Conservation (phyloP, 1,140 invertebrate genomes). For the Ephestia elutella region DNA sequence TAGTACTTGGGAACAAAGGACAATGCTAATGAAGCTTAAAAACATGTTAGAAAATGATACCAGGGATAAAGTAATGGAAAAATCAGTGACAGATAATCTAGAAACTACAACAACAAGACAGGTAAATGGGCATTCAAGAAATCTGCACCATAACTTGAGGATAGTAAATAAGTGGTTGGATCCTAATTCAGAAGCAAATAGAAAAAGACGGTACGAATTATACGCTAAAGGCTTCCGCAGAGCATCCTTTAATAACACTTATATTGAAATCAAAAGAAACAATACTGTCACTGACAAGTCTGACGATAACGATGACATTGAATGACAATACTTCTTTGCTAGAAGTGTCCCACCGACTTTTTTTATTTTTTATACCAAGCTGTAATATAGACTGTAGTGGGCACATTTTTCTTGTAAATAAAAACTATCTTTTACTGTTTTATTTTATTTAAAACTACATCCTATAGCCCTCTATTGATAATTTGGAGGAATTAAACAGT, state of each 20-base stretch:
- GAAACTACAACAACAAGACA: conserved; percentile 32
- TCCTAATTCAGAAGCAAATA: conserved; percentile 47
- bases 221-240: conserved; percentile 32
- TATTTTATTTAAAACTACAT: too few species aligned
- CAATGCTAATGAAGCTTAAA: conserved; percentile 42
- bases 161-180: conserved; percentile 35
- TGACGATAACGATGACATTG: background rate
- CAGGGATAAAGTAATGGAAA: conserved; percentile 22
- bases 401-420: conserved; percentile 22
- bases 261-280: conserved; percentile 55
- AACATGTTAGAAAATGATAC: conserved; percentile 25
- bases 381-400: conserved; percentile 9
- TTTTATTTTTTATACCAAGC: conserved; percentile 14
- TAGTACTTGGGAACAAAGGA: conserved; percentile 23
- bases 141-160: conserved; percentile 36
- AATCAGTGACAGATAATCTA: conserved; percentile 14
- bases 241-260: conserved; percentile 43
- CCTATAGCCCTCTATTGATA: too few species aligned
- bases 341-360: conserved; percentile 31
- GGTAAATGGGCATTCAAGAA: conserved; percentile 56
- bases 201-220: conserved; percentile 39
- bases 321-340: background rate
- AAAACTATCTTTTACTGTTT: background rate
- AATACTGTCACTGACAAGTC: background rate
- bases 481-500: too few species aligned